Base-by-base conservation (phyloP, 37 sponge, comb jelly and placozoan species). In the Oscarella lobularis region DNA sequence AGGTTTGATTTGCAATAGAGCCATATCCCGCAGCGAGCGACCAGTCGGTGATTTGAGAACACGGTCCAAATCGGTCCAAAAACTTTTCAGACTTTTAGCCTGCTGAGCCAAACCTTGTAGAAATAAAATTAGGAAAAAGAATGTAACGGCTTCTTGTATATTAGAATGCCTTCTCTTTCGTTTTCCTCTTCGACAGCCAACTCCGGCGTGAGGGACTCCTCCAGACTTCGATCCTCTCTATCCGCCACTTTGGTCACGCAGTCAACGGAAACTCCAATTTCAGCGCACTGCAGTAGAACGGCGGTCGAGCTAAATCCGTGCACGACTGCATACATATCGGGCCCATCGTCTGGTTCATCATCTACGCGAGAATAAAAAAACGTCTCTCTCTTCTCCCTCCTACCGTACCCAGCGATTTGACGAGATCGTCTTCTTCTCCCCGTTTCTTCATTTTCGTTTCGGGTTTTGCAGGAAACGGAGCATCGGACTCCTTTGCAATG, bases 301-400 rank as follows among this genome's bases (percentile, higher is more conserved):
- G 81, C 81, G 33, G 69, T 39, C 1, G 54, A 34, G 32, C 27
- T 39, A 54, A 87, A 90, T 31, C 90, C 90, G 37, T 36, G 75
- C 54, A 90, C 3, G 4, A 90, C 37, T 40, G 83, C 37, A 67
- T 90, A 90, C 55, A 67, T 78, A 41, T 65, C 73, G 35, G 91
- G 91, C 32, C 91, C 91, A 81, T 74, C 77, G 29, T 65, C 76
- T 40, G 91, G 91, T 73, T 90, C 91, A 81, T 90, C 91, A 84
- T 87, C 91, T 65, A 35, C 40, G 14, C 75, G 36, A 74, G 38
- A 74, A 37, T 4, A 5, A 35, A 36, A 32, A 74, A 29, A 74
- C 75, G 72, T 68, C 31, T 36, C 5, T 48, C 60, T 27, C 20
- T 48, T 27, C 60, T 9, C 60, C 60, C 60, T 27, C 60, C 20